Evolutionary conservation across 2,888 invertebrate genomes (phyloP).

Genomic region (Proisotoma minuta): DNA sequence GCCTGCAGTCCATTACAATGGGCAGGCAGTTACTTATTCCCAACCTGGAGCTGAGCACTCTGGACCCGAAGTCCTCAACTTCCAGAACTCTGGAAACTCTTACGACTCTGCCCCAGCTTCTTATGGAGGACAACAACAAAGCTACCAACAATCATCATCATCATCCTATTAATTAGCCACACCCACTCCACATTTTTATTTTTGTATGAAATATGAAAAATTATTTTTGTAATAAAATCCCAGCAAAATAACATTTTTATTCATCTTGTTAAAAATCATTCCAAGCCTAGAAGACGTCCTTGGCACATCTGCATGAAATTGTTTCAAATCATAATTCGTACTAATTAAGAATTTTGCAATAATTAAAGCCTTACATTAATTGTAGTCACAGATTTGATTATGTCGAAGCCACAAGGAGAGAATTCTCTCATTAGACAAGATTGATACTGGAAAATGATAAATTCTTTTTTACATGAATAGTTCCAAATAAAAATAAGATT

Average conservation of each 20-base stretch:
- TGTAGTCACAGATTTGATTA: neutral
- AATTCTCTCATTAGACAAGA: neutral
- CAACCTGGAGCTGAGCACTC: neutral
- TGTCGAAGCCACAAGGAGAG: neutral
- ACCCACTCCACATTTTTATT: too few species aligned
- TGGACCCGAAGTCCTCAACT: slow-evolving; percentile 12
- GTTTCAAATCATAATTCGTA: neutral
- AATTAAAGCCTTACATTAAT: neutral
- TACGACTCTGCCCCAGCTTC: neutral
- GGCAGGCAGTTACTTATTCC: slow-evolving; percentile 23
- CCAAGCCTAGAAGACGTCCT: neutral
- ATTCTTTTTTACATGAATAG: neutral
- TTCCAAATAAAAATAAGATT: neutral
- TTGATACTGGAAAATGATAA: neutral
- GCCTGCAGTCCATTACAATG: slow-evolving; percentile 22
- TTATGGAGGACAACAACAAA: too few species aligned
- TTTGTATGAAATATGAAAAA: too few species aligned
- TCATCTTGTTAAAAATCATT: too few species aligned
- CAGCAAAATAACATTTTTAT: too few species aligned
- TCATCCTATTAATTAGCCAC: too few species aligned
- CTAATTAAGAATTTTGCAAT: neutral
- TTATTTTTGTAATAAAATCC: too few species aligned
- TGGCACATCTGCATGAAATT: neutral
- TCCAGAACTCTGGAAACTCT: neutral
- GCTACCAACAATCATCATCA: too few species aligned